Evolutionary conservation across 2,888 invertebrate species (phyloP), one percentile per base, ranked within the genome.

Genomic region (Apamea monoglypha): DNA sequence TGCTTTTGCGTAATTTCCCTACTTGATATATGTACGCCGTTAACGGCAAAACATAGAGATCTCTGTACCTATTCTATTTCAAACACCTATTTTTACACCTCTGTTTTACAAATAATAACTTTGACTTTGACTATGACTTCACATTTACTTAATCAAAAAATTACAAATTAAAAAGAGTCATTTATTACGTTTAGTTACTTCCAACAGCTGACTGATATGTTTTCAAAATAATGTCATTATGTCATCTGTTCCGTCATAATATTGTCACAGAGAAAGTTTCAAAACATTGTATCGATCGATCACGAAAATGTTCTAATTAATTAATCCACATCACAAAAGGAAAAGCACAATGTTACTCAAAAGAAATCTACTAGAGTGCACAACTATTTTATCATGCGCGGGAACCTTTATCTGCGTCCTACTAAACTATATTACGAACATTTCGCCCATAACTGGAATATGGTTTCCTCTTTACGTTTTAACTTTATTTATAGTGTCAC

Each of bases 381-480:
- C 95, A 47, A 94, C 93, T 29, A 87, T 96, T 78, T 29, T 95
- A 77, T 95, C 96, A 8, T 94, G 93, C 80, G 86, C 92, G 63
- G 94, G 94, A 56, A 92, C 95, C 63, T 72, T 95, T 66, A 74
- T 95, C 75, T 95, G 95, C 80, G 88, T 96, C 73, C 73, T 95
- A 71, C 88, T 96, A 2, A 93, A 96, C 84, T 96, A 92, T 88
- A 87, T 94, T n/a, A 94, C 96, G 0, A 94, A 95, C 84, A 95
- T 96, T 88, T 96, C 96, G 0, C 96, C 96, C 3, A 85, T 97
- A 87, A 92, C 93, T 36, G 96, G 96, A 76, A 91, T 96, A 76
- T 97, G 96, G 96, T 94, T 97, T 82, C 88, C 94, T n/a, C 84
- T 95, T 67, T 97, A 97, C 86, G 85, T 96, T 77, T 61, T 96